These are phyloP conservation scores for Drosophila melanogaster DNA, from an alignment of 1,140 invertebrate species.

Conservation along the genomic window Release_6_plus_ISO1_MT NT_033777.3:30969501-30970000, in stretches of 20 bases:
- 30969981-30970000: constrained; percentile 95
- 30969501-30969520: neutral
- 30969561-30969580: neutral
- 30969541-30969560: neutral
- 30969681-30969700: neutral
- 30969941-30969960: constrained; percentile 93
- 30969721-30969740: neutral
- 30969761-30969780: constrained; percentile 7
- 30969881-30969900: constrained; percentile 82
- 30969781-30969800: constrained; percentile 1
- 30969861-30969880: constrained; percentile 5
- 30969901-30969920: constrained; percentile 79
- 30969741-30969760: constrained; percentile 7
- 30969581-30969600: too few relatives aligned
- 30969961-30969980: constrained; percentile 96
- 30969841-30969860: neutral
- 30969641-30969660: too few relatives aligned
- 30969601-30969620: too few relatives aligned
- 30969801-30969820: constrained; percentile 2
- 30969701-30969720: neutral
- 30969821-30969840: constrained; percentile 17
- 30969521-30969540: neutral
- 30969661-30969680: too few relatives aligned
- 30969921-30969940: constrained; percentile 84
- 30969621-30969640: too few relatives aligned